phyloP scores from a whole-genome alignment of 1,140 invertebrate species.

The Drosophila yakuba region DNA sequence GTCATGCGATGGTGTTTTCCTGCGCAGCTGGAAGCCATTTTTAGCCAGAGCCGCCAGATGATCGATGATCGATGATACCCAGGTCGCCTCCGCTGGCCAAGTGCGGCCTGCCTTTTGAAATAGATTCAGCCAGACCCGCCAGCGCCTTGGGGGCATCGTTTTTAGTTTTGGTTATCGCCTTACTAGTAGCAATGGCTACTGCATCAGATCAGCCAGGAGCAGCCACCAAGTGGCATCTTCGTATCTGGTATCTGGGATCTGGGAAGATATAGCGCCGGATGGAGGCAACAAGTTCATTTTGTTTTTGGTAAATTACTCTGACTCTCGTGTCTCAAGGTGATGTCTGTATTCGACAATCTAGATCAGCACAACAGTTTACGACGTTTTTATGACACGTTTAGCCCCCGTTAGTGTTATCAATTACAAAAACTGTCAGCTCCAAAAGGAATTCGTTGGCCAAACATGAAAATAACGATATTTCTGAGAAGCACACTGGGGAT shows the following conservation, averaged over 20 bases:
- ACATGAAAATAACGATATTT: slow-evolving; percentile 25
- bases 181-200: slow-evolving; percentile 48
- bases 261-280: slow-evolving; percentile 29
- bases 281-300: slow-evolving; percentile 75
- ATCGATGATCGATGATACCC: slow-evolving; percentile 82
- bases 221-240: slow-evolving; percentile 1
- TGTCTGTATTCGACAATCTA: slow-evolving; percentile 80
- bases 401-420: slow-evolving; percentile 61
- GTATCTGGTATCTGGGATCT: slow-evolving; percentile 48
- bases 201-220: slow-evolving; percentile 39
- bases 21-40: slow-evolving; percentile 83
- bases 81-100: slow-evolving; percentile 57
- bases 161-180: slow-evolving; percentile 75
- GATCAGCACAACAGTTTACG: slow-evolving; percentile 70
- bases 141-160: slow-evolving; percentile 77
- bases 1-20: slow-evolving; percentile 84
- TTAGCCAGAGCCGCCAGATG: slow-evolving; percentile 77
- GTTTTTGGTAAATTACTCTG: slow-evolving; percentile 78
- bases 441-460: slow-evolving; percentile 49
- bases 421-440: slow-evolving; percentile 72
- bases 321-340: slow-evolving; percentile 51
- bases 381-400: slow-evolving; percentile 76
- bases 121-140: slow-evolving; percentile 55
- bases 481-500: slow-evolving; percentile 26
- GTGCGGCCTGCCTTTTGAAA: slow-evolving; percentile 56